Percentiles rank a stretch among this genome's conserved stretches.
These are phyloP conservation scores for Drosophila tropicalis DNA, from an alignment of 1,140 invertebrate species.

Conservation along the genomic window DNA sequence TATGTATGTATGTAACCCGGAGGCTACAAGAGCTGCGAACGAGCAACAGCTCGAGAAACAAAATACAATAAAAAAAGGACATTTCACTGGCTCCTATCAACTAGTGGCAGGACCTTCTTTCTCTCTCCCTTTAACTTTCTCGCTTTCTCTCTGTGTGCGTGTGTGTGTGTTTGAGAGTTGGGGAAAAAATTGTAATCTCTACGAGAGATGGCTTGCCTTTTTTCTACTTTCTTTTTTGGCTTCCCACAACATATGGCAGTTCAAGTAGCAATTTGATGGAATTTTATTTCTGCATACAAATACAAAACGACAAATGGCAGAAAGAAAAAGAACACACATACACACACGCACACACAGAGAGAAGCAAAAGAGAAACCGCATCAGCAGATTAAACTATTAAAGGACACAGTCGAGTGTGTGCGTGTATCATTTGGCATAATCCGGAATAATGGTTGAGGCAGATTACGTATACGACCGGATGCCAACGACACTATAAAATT, in stretches of 20 bases:
- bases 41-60: slow-evolving; percentile 1
- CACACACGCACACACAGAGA: not conserved
- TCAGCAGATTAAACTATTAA: slow-evolving; percentile 52
- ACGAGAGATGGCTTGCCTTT: slow-evolving; percentile 3
- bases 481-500: slow-evolving; percentile 68
- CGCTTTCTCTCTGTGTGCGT: not conserved
- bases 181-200: slow-evolving; percentile 12
- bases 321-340: not conserved
- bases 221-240: not conserved
- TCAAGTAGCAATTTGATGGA: slow-evolving; percentile 20
- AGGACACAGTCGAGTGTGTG: slow-evolving; percentile 28
- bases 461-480: slow-evolving; percentile 51
- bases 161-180: not conserved
- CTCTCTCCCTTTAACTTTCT: not conserved
- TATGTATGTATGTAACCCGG: not conserved
- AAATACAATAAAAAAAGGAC: slow-evolving; percentile 7
- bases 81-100: slow-evolving; percentile 27
- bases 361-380: slow-evolving; percentile 9
- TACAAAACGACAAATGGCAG: slow-evolving; percentile 2
- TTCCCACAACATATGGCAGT: slow-evolving; percentile 1
- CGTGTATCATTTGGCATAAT: slow-evolving; percentile 28
- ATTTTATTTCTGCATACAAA: slow-evolving; percentile 8
- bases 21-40: not conserved
- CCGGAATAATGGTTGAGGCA: slow-evolving; percentile 48
- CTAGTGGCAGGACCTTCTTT: slow-evolving; percentile 31